A percentile compares a stretch with the other conserved stretches of the same genome.
phyloP scores from a whole-genome alignment of 2,113 vertebrate species.

The Nanorana parkeri region DNA sequence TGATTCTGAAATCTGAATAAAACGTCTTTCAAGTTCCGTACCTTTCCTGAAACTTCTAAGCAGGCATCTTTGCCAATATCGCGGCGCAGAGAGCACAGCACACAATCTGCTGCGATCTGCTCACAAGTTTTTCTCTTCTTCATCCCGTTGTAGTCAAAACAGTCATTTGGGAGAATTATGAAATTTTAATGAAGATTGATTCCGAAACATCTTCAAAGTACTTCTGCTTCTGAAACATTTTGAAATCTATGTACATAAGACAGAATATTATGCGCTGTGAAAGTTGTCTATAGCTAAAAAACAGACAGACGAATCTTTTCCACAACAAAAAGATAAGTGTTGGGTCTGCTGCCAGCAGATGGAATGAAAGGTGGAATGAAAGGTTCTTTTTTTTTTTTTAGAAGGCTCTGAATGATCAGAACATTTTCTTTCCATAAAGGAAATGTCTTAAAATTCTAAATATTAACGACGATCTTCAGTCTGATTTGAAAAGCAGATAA shows the following conservation, averaged over 20 bases:
- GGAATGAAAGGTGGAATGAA: too few relatives aligned
- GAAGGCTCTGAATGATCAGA: background rate
- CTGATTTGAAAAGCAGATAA: too few relatives aligned
- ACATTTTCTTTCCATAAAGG: background rate
- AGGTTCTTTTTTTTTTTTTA: too few relatives aligned
- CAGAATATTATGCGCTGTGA: constrained; percentile 5
- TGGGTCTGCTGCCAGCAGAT: background rate
- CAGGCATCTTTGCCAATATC: background rate
- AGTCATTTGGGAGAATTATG: constrained; percentile 55
- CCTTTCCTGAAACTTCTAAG: constrained; percentile 35
- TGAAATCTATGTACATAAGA: constrained; percentile 7
- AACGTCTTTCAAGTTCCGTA: background rate
- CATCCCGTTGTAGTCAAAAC: constrained; percentile 62
- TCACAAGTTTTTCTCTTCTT: constrained; percentile 59
- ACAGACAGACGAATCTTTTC: background rate
- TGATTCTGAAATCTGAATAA: background rate
- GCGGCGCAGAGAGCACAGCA: constrained; percentile 30
- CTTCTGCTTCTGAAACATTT: constrained; percentile 25
- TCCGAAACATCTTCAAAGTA: constrained; percentile 35
- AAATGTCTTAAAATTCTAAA: too few relatives aligned
- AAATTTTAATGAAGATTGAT: constrained; percentile 62
- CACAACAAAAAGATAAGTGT: constrained; percentile 6
- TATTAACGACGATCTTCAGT: too few relatives aligned
- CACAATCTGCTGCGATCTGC: constrained; percentile 45
- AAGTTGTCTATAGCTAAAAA: constrained; percentile 13